These are phyloP conservation scores for Odontophorus gujanensis DNA, from an alignment of 2,113 vertebrate genomes.

Conservation along the genomic window DNA sequence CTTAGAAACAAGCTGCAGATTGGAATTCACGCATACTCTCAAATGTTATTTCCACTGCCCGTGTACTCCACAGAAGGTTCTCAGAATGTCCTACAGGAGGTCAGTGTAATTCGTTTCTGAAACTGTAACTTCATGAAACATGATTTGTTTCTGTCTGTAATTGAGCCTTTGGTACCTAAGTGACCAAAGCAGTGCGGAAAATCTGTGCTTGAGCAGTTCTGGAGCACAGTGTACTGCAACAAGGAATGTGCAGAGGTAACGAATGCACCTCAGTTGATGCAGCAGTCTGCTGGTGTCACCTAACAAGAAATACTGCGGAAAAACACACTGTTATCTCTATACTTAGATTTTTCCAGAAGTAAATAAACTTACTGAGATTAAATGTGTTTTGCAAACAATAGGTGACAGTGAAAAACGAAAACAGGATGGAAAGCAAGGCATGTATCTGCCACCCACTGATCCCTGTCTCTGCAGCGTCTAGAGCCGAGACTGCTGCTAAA, in stretches of 20 bases:
- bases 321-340: neutral
- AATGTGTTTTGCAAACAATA: neutral
- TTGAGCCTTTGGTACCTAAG: neutral
- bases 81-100: neutral
- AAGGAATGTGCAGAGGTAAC: neutral
- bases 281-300: neutral
- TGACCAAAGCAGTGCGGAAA: neutral
- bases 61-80: neutral
- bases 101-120: slow-evolving; percentile 3
- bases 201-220: neutral
- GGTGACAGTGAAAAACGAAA: neutral
- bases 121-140: neutral
- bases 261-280: neutral
- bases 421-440: neutral
- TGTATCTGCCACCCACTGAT: neutral
- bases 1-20: neutral
- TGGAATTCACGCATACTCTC: neutral
- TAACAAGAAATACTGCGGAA: neutral
- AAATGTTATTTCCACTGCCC: neutral
- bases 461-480: neutral
- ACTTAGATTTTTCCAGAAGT: neutral
- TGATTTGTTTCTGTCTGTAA: neutral
- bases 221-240: neutral
- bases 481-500: neutral
- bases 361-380: neutral